phyloP scores from a whole-genome alignment of 2,113 vertebrate species.

The Australoheros scitulus region DNA sequence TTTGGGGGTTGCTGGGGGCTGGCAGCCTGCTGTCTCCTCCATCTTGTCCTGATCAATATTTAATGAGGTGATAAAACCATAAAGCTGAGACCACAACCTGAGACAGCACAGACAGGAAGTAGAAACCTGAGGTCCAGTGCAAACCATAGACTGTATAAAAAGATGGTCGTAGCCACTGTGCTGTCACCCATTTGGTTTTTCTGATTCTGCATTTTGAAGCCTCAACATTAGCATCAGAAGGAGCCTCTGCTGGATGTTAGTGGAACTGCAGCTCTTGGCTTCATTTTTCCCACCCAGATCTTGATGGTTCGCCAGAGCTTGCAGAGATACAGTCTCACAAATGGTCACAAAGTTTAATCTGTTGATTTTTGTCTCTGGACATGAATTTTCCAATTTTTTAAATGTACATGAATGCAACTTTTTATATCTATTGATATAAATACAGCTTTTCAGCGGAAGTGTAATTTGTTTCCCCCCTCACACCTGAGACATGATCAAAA shows the following conservation, averaged over 20 bases:
- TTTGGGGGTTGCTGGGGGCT: neutral
- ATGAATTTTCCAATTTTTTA: too few species aligned
- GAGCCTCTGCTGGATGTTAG: neutral
- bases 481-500: too few species aligned
- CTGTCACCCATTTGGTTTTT: neutral
- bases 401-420: too few species aligned
- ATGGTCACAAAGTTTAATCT: neutral
- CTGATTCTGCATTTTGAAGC: neutral
- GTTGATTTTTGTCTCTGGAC: too few species aligned
- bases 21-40: slow-evolving; percentile 6
- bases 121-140: neutral
- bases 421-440: too few species aligned
- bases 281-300: too few species aligned
- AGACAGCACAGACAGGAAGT: neutral
- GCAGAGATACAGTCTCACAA: neutral
- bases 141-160: neutral
- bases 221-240: neutral
- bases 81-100: neutral
- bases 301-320: too few species aligned
- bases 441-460: too few species aligned
- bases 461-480: too few species aligned
- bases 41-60: slow-evolving; percentile 41
- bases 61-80: slow-evolving; percentile 30
- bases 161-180: neutral
- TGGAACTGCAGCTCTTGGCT: neutral